Conservation (phyloP, 1,140 invertebrate genomes). For the Monomorium pharaonis region DNA sequence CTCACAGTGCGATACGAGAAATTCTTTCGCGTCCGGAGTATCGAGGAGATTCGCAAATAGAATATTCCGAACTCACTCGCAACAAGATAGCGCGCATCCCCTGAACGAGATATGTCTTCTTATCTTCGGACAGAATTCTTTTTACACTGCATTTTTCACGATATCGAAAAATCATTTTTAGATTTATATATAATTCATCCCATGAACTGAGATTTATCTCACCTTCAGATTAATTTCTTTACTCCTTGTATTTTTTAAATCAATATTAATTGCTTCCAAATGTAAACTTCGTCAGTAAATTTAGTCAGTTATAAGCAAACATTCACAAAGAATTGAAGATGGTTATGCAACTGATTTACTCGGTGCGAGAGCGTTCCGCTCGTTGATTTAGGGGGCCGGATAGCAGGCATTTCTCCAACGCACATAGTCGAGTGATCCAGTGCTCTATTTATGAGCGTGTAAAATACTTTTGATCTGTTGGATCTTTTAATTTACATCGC, state of each 20-base stretch:
- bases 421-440: slow-evolving; percentile 31
- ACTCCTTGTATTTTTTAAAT: not conserved
- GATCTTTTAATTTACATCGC: slow-evolving; percentile 43
- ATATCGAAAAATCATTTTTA: not conserved
- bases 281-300: not conserved
- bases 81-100: slow-evolving; percentile 47
- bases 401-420: slow-evolving; percentile 67
- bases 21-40: slow-evolving; percentile 67
- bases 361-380: slow-evolving; percentile 24
- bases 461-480: slow-evolving; percentile 48
- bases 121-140: slow-evolving; percentile 1
- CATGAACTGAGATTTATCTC: not conserved
- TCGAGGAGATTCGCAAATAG: slow-evolving; percentile 72
- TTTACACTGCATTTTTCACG: slow-evolving; percentile 24
- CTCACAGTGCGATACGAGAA: slow-evolving; percentile 67
- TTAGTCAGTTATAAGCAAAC: not conserved
- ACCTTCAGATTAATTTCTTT: not conserved
- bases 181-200: not conserved
- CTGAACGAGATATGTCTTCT: not conserved
- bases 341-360: slow-evolving; percentile 45
- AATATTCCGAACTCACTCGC: slow-evolving; percentile 64
- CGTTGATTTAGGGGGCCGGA: slow-evolving; percentile 63
- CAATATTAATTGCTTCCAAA: not conserved
- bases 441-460: slow-evolving; percentile 49
- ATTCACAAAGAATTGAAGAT: not conserved